Percentiles rank a stretch among this genome's conserved stretches.
These are phyloP conservation scores for Muscicapa comitata DNA, from an alignment of 2,797 vertebrate genomes.

Conservation along the genomic window DNA sequence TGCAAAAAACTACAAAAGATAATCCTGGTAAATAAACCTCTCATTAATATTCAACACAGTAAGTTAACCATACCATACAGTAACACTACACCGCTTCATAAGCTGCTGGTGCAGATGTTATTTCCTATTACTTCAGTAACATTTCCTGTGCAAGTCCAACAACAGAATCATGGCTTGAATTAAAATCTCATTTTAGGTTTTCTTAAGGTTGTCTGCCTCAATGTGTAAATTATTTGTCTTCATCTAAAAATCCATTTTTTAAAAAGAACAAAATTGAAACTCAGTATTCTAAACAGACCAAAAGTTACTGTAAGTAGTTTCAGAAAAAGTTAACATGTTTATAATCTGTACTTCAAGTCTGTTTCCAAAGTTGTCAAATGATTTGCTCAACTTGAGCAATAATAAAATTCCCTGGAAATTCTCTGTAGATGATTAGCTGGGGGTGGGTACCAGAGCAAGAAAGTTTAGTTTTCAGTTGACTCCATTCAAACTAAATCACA, in stretches of 20 bases:
- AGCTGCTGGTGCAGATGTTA: not conserved
- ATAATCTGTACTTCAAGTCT: not conserved
- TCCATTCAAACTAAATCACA: not conserved
- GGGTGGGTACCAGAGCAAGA: not conserved
- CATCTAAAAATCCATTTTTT: not conserved
- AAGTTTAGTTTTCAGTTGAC: not conserved
- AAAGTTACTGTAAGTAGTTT: not conserved
- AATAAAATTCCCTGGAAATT: not conserved
- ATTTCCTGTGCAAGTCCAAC: not conserved
- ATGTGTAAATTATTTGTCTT: not conserved
- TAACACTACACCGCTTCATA: not conserved
- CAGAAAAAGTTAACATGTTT: not conserved
- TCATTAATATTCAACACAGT: not conserved
- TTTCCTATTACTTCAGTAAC: not conserved
- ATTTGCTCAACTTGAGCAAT: not conserved
- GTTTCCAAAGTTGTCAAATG: not conserved
- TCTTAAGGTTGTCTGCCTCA: not conserved
- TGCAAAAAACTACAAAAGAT: slow-evolving; percentile 1
- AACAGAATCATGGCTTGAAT: not conserved
- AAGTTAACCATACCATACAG: not conserved
- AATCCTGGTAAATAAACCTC: slow-evolving; percentile 28
- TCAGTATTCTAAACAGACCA: not conserved
- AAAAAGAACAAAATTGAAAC: not conserved
- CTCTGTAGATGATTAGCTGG: not conserved
- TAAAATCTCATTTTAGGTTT: not conserved